Percentiles rank a stretch among this genome's conserved stretches.
These are phyloP conservation scores for Perca flavescens DNA, from an alignment of 2,113 vertebrate species.

Conservation along the genomic window DNA sequence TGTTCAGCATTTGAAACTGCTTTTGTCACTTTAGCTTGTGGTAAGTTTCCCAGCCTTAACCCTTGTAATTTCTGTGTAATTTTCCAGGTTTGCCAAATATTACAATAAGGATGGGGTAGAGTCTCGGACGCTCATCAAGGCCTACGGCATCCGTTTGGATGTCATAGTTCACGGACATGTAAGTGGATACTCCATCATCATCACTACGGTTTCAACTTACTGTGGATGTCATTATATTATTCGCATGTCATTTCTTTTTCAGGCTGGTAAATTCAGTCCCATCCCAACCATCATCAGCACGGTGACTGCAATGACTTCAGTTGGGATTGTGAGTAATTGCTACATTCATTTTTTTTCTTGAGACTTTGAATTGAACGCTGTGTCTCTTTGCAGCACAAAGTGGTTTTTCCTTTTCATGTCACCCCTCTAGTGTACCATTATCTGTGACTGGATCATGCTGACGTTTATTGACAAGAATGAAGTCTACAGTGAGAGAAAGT, in stretches of 20 bases:
- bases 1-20: not conserved
- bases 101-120: conserved; percentile 84
- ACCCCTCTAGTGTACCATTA: conserved; percentile 89
- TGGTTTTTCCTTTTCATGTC: not conserved
- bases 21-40: not conserved
- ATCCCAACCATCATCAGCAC: conserved; percentile 93
- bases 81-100: conserved; percentile 89
- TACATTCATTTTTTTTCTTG: not conserved
- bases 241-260: conserved; percentile 38
- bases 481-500: conserved; percentile 91
- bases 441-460: conserved; percentile 95
- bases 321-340: conserved; percentile 90
- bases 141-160: conserved; percentile 91
- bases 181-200: conserved; percentile 11
- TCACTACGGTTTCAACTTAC: not conserved
- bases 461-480: conserved; percentile 94
- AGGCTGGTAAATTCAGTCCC: conserved; percentile 95
- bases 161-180: conserved; percentile 93
- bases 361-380: not conserved
- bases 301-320: conserved; percentile 92
- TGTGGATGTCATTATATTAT: not conserved
- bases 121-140: conserved; percentile 89
- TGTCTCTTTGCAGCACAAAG: not conserved
- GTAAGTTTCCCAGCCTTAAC: not conserved
- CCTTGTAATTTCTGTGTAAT: not conserved